Evolutionary conservation across 92 coral and sea anemone genomes (phyloP).

Genomic region (Porites divaricata): DNA sequence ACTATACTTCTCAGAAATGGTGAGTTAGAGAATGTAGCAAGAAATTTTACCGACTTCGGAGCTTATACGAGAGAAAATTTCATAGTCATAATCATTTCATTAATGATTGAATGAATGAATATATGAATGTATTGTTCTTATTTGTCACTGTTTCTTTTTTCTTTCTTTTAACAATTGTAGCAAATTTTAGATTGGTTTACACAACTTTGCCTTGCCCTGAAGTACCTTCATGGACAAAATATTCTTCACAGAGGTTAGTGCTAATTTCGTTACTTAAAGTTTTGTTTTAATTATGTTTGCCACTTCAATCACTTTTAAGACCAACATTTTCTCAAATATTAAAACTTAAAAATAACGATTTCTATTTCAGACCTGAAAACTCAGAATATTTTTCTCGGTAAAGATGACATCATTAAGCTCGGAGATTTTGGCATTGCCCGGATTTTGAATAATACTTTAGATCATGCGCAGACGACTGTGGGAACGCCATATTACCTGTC

Average conservation of each 20-base stretch:
- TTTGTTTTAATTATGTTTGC: neutral
- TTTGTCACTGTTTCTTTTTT: neutral
- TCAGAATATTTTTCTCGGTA: conserved; percentile 87
- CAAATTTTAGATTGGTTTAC: conserved; percentile 90
- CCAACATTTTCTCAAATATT: neutral
- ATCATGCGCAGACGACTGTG: conserved; percentile 97
- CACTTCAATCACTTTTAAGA: neutral
- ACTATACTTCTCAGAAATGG: conserved; percentile 70
- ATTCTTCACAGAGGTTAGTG: conserved; percentile 90
- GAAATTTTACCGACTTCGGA: too few species aligned
- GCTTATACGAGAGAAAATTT: too few species aligned
- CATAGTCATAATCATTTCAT: too few species aligned
- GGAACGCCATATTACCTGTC: conserved; percentile 98
- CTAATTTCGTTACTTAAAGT: neutral
- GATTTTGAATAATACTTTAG: conserved; percentile 85
- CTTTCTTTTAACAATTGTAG: conserved; percentile 32
- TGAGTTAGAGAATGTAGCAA: conserved; percentile 59
- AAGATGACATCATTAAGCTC: conserved; percentile 89
- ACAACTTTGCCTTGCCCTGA: conserved; percentile 87
- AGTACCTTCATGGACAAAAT: conserved; percentile 88
- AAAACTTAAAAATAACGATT: neutral
- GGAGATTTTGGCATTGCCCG: conserved; percentile 99
- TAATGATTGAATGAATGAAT: too few species aligned
- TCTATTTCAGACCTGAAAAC: conserved; percentile 85
- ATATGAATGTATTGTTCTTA: conserved; percentile 11